Base-by-base conservation (phyloP, 2,888 invertebrate genomes). In the Lacanobia oleracea region DNA sequence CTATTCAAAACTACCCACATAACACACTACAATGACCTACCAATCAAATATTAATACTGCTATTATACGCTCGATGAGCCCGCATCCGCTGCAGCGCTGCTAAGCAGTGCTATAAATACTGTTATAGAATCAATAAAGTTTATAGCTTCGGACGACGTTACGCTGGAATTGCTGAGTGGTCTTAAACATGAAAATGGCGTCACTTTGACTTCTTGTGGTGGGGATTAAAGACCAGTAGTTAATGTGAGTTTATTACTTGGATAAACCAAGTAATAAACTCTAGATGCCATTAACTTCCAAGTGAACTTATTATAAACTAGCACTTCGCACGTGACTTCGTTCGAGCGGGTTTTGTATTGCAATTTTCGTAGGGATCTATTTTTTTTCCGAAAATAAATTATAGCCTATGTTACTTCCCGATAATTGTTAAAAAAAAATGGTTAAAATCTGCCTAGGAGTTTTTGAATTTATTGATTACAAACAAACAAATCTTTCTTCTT, bases 21-120 rank as follows among this genome's bases (percentile, higher is more conserved):
- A 48, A 33, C 48, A 62, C 27, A 57, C 51, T 51, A 77, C 72
- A 85, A 80, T 83, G 77, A 67, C 73, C 75, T n/a, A 33, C 65
- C 75, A 72, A 80, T 85, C 69, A 83, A 85, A 75, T 77, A 85
- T 85, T 80, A 80, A 83, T 81, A 75, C 59, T 10, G 37, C 71
- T 56, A 76, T 82, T 77, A 74, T 59, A 61, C 64, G 53, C 56
- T 48, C 73, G 18, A 64, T 60, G 71, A 57, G 43, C 78, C 75
- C 86, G 77, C 81, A 78, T 78, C 84, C 69, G 68, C 57, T 73
- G 62, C 81, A 75, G 57, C 81, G 60, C 56, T 65, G 18, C n/a
- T 75, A 79, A 80, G 68, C 75, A 69, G n/a, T 14, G 51, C 72
- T 75, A 72, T 81, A 77, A 83, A 73, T 81, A 75, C 54, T 48